Evolutionary conservation across 37 sponge, comb jelly and placozoan species (phyloP), one percentile per base, ranked within the genome.

Genomic region (Beroe ovata): DNA sequence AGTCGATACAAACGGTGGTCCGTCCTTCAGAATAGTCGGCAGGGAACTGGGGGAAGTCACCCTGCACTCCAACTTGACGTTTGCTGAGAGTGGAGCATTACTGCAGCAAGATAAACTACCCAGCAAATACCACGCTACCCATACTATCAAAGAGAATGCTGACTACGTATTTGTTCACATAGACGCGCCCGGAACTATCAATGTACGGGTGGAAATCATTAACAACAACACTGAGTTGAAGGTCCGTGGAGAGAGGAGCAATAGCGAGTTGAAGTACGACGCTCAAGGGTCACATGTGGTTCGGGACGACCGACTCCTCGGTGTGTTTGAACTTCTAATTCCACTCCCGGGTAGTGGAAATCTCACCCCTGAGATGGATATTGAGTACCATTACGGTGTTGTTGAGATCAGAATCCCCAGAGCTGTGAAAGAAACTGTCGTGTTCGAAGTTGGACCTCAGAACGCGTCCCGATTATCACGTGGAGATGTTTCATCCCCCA

Each of bases 71-170:
- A 77, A 77, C 54, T 54, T 77, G n/a, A 77, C 84, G 36, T 77
- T 77, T 35, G 84, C 84, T 26, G 84, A 77, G 54, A 77, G 84
- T 23, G 84, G 84, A 35, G 84, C 84, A 0, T 26, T 77, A 4
- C 84, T 77, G n/a, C 84, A 77, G 16, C 84, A 77, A 4, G 84
- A 77, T 40, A 77, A 77, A 41, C 22, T 77, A 25, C 84, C 84
- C 54, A 77, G 84, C 84, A 77, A 77, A 42, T 77, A 77, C 84
- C 84, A 77, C 84, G 84, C 84, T 4, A 77, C 84, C 4, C 84
- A 77, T 35, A 77, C 84, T 11, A 77, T 77, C 38, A 77, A 77
- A 25, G 84, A 77, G 23, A 77, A 77, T 39, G 84, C 84, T 14
- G 84, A 77, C 84, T 77, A 77, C 54, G 54, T 77, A 1, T 77